Base-by-base conservation (phyloP, 2,113 vertebrate genomes). In the Vulpes ferrilata region DNA sequence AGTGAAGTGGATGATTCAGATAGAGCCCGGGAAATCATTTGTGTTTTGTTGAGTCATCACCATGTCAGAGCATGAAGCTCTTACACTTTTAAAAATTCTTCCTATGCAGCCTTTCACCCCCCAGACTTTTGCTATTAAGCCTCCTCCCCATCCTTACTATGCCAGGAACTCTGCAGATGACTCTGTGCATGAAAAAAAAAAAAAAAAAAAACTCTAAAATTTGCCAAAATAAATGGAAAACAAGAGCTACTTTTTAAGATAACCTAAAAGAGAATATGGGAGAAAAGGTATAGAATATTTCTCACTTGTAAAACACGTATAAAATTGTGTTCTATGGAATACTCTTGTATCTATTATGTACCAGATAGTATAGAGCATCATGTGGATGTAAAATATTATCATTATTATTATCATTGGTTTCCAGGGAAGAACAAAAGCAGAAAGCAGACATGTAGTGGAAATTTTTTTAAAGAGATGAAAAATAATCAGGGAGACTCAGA, bases 141-240 rank as follows among this genome's bases (percentile, higher is more conserved):
- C 55, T 74, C 38, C 3, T 60, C 48, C 15, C 10, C 16, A 57
- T 12, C 53, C 43, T 90, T 35, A 90, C 5, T 55, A 11, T 85
- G 38, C 13, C 73, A 96, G 62, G 55, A 93, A 88, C 23, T 83
- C 32, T 59, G 5, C 7, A 86, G 79, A 86, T 95, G 88, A 53
- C 17, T 38, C 88, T 89, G 55, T 67, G 2, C 35, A 19, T 27
- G 11, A 11, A 53, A 1, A 48, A 62, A 79, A 5, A 43, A 67
- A 20, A 79, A 20, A 30, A 4, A 43, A 43, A 43, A 43, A 43
- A 43, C 2, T 60, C 51, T 25, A 76, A 88, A 88, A 93, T 83
- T 88, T 93, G 23, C 15, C 74, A 87, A 71, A 96, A 85, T 93
- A 10, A 95, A 78, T 91, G 48, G 22, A 30, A 95, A 93, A 73